These are phyloP conservation scores for Poecilia latipinna DNA, from an alignment of 2,113 vertebrate species.

Conservation along the genomic window DNA sequence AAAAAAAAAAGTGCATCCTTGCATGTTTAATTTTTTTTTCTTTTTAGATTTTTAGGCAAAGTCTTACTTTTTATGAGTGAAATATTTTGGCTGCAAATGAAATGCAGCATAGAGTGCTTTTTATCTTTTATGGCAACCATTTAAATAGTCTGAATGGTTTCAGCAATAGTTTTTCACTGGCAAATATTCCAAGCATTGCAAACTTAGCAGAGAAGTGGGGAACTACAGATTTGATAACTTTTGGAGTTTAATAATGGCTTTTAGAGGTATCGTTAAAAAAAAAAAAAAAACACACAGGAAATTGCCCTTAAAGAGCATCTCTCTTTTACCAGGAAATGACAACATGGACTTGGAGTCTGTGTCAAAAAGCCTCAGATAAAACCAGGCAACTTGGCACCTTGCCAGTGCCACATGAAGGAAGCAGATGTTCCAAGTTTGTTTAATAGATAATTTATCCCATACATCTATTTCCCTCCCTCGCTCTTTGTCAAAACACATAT, in stretches of 20 bases:
- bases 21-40: neutral
- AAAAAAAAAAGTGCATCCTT: neutral
- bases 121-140: slow-evolving; percentile 20
- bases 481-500: slow-evolving; percentile 62
- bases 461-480: slow-evolving; percentile 57
- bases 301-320: slow-evolving; percentile 60
- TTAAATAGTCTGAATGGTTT: slow-evolving; percentile 27
- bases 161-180: slow-evolving; percentile 17
- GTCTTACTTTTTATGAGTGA: neutral
- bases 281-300: slow-evolving; percentile 29
- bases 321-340: slow-evolving; percentile 56
- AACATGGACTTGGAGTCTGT: slow-evolving; percentile 54
- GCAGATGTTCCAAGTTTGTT: slow-evolving; percentile 72
- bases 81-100: neutral
- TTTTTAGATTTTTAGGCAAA: neutral
- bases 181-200: slow-evolving; percentile 32
- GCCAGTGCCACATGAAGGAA: slow-evolving; percentile 73
- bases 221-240: slow-evolving; percentile 49
- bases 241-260: slow-evolving; percentile 38
- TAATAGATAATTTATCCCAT: slow-evolving; percentile 73
- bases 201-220: slow-evolving; percentile 19
- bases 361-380: slow-evolving; percentile 59
- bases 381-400: slow-evolving; percentile 62
- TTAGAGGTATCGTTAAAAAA: neutral
- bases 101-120: slow-evolving; percentile 2